Evolutionary conservation across 2,113 vertebrate genomes (phyloP), one percentile per base, ranked within the genome.

Genomic region (Holacanthus passer): DNA sequence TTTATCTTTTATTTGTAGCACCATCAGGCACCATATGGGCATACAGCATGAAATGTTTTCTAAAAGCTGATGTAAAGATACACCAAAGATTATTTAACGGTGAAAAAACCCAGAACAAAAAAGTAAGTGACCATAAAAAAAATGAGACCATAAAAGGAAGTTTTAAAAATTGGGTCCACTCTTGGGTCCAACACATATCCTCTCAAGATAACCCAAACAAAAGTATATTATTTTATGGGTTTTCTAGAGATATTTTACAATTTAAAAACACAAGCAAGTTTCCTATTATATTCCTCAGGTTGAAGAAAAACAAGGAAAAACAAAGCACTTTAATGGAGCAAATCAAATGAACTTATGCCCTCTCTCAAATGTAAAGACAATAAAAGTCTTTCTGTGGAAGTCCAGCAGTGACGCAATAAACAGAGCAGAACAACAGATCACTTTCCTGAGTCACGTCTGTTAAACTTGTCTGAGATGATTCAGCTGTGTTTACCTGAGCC

Each of bases 401-500:
- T 43, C 16, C 37, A 70, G 62, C 56, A 71, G 71, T 32, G 19
- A 20, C 20, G 31, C 29, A 56, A 55, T 59, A 76, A 83, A 76
- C 53, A 59, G 12, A 70, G n/a, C 20, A 53, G 12, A 24, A 32
- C 50, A 70, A 19, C 20, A 53, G 12, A 24, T 27, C 50, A 35
- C 17, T 58, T 69, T 56, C 24, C 66, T 43, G 14, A 58, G 4
- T 67, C 52, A 20, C 48, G 50, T 71, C 64, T 31, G 7, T 9
- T 55, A 17, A 68, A 31, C 19, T 24, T 67, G n/a, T 55, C 64
- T 58, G 24, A 37, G 4, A 14, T 58, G 52, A 73, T 63, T 73
- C 11, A 32, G 47, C 11, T 1, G 19, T 27, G 32, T 62, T 37
- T 43, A 50, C 5, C 0, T 16, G 31, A 9, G 12, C 27, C 58